Conservation (phyloP, 2,113 vertebrate species). For the Brienomyrus brachyistius region DNA sequence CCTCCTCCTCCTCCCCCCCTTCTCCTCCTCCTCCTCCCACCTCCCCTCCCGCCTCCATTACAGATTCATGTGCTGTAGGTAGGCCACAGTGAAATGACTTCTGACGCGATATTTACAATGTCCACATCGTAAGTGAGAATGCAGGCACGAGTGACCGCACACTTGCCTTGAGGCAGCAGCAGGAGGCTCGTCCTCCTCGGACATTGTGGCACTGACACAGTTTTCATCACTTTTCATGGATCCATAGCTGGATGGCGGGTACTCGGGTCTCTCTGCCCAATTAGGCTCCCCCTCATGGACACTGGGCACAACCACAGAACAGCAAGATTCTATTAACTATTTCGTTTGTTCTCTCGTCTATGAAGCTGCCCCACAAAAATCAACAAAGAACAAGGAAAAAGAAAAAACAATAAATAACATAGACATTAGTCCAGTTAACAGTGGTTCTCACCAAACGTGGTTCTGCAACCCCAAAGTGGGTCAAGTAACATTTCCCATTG, state of each 20-base stretch:
- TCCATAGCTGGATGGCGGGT: conserved; percentile 59
- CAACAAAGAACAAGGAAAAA: not conserved
- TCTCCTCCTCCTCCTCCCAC: too few relatives aligned
- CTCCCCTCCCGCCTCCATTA: too few relatives aligned
- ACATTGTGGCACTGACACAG: not conserved
- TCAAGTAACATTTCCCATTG: not conserved
- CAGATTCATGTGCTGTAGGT: not conserved
- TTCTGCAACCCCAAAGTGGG: not conserved
- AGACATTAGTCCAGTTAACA: too few relatives aligned
- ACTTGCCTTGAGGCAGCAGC: not conserved
- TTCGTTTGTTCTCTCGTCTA: not conserved
- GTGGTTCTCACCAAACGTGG: not conserved
- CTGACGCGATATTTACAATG: not conserved
- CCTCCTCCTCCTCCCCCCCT: too few relatives aligned
- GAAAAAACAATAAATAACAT: not conserved
- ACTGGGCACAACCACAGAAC: not conserved
- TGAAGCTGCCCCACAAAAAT: not conserved
- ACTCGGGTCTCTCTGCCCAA: not conserved
- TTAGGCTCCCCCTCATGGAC: too few relatives aligned
- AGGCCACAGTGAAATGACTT: not conserved
- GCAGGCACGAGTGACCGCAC: not conserved
- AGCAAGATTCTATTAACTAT: not conserved
- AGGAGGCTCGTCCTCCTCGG: not conserved
- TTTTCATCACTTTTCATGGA: conserved; percentile 59
- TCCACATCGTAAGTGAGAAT: not conserved